Percentiles rank a stretch among this genome's conserved stretches.
These are phyloP conservation scores for Drosophila teissieri DNA, from an alignment of 1,140 invertebrate species.

Conservation along the genomic window DNA sequence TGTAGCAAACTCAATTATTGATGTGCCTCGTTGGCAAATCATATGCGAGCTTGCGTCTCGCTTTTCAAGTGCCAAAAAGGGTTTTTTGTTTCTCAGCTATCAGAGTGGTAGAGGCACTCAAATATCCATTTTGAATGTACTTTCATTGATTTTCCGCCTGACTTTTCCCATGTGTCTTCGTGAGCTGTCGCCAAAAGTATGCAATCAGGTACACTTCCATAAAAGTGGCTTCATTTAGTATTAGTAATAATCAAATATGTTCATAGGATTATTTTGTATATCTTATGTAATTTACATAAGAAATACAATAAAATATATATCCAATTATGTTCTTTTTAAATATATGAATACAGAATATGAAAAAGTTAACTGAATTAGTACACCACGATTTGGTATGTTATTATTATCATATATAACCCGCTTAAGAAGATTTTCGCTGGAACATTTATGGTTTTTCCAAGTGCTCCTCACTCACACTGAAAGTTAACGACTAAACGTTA, in stretches of 20 bases:
- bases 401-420: no score
- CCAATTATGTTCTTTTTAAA: no score
- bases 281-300: no score
- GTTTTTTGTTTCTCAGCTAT: neutral
- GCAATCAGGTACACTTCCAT: no score
- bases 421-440: neutral
- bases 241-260: no score
- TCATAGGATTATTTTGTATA: no score
- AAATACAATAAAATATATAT: no score
- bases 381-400: no score
- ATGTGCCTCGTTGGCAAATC: constrained; percentile 32
- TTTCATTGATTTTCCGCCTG: constrained; percentile 59
- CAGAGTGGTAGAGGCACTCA: neutral
- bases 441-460: constrained; percentile 4
- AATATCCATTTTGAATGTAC: constrained; percentile 30
- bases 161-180: neutral
- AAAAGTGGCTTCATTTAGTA: no score
- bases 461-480: constrained; percentile 28
- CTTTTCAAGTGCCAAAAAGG: constrained; percentile 11
- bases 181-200: neutral
- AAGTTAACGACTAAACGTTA: constrained; percentile 71
- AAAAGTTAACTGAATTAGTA: no score
- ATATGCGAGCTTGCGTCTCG: constrained; percentile 10
- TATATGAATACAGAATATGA: no score
- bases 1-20: constrained; percentile 45